Percentiles rank a stretch among this genome's conserved stretches.
Evolutionary conservation across 2,113 vertebrate genomes (phyloP).

Genomic region (Aythya baeri): DNA sequence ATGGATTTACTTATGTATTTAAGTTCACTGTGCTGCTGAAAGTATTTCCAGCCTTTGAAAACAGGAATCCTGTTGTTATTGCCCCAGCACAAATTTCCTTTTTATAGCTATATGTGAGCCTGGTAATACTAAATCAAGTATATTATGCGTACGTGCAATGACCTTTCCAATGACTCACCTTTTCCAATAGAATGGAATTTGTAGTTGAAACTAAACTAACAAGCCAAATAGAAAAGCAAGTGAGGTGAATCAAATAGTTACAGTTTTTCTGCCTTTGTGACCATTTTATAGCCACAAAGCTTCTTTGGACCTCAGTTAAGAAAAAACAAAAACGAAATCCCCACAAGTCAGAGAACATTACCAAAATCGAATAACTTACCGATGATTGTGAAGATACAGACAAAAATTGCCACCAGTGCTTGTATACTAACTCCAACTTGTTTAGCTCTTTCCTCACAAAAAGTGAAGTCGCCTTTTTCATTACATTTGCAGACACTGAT

Average conservation of each 20-base stretch:
- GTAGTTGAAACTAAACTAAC: neutral
- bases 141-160: neutral
- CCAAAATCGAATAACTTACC: slow-evolving; percentile 75
- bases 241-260: neutral
- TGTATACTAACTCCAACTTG: slow-evolving; percentile 84
- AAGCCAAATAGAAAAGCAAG: neutral
- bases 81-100: neutral
- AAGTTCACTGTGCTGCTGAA: neutral
- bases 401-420: slow-evolving; percentile 85
- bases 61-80: neutral
- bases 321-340: neutral
- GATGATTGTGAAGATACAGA: slow-evolving; percentile 87
- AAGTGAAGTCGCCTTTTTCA: slow-evolving; percentile 69
- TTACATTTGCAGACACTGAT: slow-evolving; percentile 88
- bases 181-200: neutral
- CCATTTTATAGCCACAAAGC: neutral
- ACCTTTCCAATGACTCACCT: neutral
- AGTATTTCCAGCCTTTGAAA: neutral
- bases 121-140: neutral
- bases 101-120: neutral
- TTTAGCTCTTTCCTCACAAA: slow-evolving; percentile 78
- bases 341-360: neutral
- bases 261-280: neutral
- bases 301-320: neutral
- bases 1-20: neutral